phyloP scores from a whole-genome alignment of 2,113 vertebrate genomes.

The Oplegnathus fasciatus region DNA sequence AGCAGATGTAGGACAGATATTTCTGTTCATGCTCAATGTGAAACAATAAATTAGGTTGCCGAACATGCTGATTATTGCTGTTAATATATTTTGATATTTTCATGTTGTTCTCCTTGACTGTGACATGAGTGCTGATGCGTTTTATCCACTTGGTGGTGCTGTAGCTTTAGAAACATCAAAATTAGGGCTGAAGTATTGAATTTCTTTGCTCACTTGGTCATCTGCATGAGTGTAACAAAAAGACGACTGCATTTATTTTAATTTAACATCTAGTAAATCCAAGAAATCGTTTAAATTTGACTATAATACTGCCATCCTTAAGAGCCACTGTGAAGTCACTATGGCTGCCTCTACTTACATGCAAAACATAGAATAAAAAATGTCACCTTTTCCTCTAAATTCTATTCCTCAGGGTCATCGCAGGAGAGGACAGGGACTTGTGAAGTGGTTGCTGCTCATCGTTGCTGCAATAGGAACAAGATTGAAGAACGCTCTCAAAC shows the following conservation, averaged over 20 bases:
- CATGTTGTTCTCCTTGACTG: background rate
- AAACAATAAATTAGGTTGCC: background rate
- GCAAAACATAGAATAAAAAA: constrained; percentile 11
- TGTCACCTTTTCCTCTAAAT: constrained; percentile 15
- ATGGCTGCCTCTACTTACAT: background rate
- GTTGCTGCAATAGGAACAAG: constrained; percentile 97
- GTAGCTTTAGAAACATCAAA: constrained; percentile 49
- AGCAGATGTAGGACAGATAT: background rate
- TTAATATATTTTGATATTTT: background rate
- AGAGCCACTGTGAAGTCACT: background rate
- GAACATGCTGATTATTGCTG: background rate
- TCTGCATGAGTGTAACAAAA: background rate
- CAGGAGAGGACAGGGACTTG: constrained; percentile 89
- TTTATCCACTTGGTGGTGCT: constrained; percentile 75
- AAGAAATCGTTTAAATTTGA: constrained; percentile 8
- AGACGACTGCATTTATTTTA: background rate
- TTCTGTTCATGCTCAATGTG: background rate
- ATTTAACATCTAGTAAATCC: background rate
- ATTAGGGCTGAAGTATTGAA: background rate
- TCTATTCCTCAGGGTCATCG: constrained; percentile 65
- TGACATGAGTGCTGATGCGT: background rate
- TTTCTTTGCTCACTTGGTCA: background rate
- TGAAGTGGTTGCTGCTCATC: constrained; percentile 93
- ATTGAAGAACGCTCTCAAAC: constrained; percentile 97
- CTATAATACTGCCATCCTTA: background rate